phyloP scores from a whole-genome alignment of 2,113 vertebrate species.

The Acanthisitta chloris region DNA sequence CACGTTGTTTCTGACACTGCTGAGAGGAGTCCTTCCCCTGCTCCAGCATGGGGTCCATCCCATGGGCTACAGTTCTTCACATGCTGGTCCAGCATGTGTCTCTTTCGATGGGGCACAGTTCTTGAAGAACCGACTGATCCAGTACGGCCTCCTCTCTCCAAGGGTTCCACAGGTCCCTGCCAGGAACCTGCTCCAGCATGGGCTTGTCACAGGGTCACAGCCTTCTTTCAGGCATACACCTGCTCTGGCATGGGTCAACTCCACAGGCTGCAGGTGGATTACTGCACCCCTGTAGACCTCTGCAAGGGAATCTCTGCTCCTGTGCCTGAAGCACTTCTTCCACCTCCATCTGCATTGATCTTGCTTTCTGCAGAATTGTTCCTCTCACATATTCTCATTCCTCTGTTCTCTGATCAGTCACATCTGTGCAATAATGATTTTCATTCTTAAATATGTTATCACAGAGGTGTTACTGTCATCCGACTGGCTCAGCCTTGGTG shows the following conservation, averaged over 20 bases:
- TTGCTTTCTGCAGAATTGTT: neutral
- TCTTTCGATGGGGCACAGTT: neutral
- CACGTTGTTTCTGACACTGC: rapidly evolving
- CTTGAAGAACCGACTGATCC: neutral
- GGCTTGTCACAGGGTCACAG: neutral
- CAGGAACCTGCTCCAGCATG: neutral
- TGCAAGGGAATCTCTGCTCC: neutral
- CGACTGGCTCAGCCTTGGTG: neutral
- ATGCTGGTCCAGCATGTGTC: neutral
- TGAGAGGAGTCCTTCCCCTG: neutral
- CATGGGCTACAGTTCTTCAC: neutral
- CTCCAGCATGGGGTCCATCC: neutral
- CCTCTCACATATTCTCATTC: neutral
- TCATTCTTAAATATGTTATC: neutral
- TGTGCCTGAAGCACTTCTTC: neutral
- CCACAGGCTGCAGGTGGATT: neutral
- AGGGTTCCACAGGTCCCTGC: neutral
- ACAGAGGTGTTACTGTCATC: neutral
- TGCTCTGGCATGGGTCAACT: neutral
- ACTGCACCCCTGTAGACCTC: neutral
- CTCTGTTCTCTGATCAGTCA: neutral
- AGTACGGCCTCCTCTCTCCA: neutral
- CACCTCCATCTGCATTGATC: neutral
- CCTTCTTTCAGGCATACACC: neutral
- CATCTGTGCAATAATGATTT: no score